A percentile compares a stretch with the other conserved stretches of the same genome.
These are phyloP conservation scores for Sparidentex hasta DNA, from an alignment of 2,797 vertebrate species.

Conservation along the genomic window DNA sequence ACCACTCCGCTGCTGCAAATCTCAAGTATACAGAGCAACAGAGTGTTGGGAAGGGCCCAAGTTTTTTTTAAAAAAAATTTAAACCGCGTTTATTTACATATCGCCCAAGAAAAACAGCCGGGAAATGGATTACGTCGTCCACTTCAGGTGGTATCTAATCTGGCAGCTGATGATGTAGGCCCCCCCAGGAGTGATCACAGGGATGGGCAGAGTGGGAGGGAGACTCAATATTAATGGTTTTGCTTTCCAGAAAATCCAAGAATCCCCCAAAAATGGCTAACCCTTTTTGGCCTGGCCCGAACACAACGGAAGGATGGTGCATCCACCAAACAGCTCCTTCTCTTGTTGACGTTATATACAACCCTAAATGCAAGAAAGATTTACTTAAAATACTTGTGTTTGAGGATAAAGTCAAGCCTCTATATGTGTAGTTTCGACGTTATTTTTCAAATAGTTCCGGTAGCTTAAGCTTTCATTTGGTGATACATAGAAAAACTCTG, in stretches of 20 bases:
- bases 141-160: slow-evolving; percentile 47
- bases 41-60: slow-evolving; percentile 27
- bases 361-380: background rate
- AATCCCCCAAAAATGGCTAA: too few relatives aligned
- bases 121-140: slow-evolving; percentile 28
- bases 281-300: background rate
- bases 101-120: slow-evolving; percentile 34
- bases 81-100: slow-evolving; percentile 27
- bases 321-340: background rate
- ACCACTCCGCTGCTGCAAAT: slow-evolving; percentile 25
- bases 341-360: background rate
- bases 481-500: too few relatives aligned
- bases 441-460: background rate
- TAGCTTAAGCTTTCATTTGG: background rate
- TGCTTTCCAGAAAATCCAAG: slow-evolving; percentile 18
- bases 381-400: background rate
- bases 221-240: slow-evolving; percentile 28
- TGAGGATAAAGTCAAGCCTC: background rate
- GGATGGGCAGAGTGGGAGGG: slow-evolving; percentile 25
- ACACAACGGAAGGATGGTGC: background rate
- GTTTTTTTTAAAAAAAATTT: too few relatives aligned
- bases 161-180: slow-evolving; percentile 43
- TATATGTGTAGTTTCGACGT: background rate
- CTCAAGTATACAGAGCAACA: slow-evolving; percentile 23
- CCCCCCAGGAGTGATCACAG: slow-evolving; percentile 30